These are phyloP conservation scores for Drymodes brunneopygia DNA, from an alignment of 2,113 vertebrate genomes.

Conservation along the genomic window DNA sequence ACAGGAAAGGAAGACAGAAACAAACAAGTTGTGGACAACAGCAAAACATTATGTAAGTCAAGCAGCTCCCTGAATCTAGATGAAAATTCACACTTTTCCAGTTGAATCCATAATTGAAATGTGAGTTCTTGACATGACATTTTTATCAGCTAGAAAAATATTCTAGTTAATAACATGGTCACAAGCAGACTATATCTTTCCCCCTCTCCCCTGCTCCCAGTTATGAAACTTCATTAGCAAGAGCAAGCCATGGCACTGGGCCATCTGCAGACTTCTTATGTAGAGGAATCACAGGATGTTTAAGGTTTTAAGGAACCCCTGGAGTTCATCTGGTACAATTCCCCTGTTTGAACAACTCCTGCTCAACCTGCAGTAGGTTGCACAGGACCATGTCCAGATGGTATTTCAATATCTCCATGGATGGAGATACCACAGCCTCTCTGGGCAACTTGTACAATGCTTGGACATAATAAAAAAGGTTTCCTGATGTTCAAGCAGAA, in stretches of 20 bases:
- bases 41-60: neutral
- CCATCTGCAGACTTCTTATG: neutral
- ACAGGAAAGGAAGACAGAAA: neutral
- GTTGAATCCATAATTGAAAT: neutral
- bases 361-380: neutral
- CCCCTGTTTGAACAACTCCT: neutral
- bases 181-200: neutral
- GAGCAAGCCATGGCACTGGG: neutral
- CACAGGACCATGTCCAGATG: neutral
- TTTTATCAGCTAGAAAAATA: neutral
- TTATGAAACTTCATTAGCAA: neutral
- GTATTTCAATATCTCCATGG: neutral
- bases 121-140: neutral
- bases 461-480: neutral
- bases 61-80: neutral
- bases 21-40: neutral
- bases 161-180: neutral
- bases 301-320: neutral
- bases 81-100: neutral
- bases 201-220: no score
- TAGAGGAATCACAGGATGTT: neutral
- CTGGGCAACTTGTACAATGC: neutral
- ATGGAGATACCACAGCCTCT: neutral
- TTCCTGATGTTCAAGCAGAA: neutral
- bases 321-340: neutral